These are phyloP conservation scores for Aphidius colemani DNA, from an alignment of 2,888 invertebrate species.

Conservation along the genomic window DNA sequence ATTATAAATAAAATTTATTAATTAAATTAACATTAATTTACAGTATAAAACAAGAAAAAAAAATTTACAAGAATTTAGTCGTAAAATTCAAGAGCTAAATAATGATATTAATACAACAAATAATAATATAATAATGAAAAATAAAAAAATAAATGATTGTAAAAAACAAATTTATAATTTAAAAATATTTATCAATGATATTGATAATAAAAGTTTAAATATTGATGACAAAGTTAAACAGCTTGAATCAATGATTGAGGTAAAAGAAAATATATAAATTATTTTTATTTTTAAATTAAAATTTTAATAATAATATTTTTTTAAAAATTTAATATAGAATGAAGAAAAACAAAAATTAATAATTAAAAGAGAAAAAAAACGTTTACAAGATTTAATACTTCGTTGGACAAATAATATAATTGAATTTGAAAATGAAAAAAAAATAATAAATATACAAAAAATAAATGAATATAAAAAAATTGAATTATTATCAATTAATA, in stretches of 20 bases:
- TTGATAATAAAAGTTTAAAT: conserved; percentile 63
- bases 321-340: conserved; percentile 40
- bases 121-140: conserved; percentile 32
- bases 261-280: conserved; percentile 31
- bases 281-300: no score
- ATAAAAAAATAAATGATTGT: conserved; percentile 35
- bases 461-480: conserved; percentile 43
- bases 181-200: conserved; percentile 62
- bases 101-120: conserved; percentile 35
- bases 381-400: conserved; percentile 43
- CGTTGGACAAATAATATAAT: conserved; percentile 36
- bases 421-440: conserved; percentile 45
- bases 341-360: conserved; percentile 47
- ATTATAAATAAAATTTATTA: neutral
- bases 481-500: conserved; percentile 39
- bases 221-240: conserved; percentile 66
- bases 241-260: conserved; percentile 67
- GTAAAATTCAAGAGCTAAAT: conserved; percentile 36
- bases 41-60: conserved; percentile 29
- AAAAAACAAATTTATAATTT: conserved; percentile 59
- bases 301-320: no score
- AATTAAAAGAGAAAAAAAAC: conserved; percentile 43
- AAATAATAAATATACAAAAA: conserved; percentile 40
- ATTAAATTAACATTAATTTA: neutral
- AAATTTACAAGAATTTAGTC: conserved; percentile 35